Percentiles rank a stretch among this genome's conserved stretches.
Evolutionary conservation across 2,113 vertebrate species (phyloP).

Genomic region (Oncorhynchus keta): DNA sequence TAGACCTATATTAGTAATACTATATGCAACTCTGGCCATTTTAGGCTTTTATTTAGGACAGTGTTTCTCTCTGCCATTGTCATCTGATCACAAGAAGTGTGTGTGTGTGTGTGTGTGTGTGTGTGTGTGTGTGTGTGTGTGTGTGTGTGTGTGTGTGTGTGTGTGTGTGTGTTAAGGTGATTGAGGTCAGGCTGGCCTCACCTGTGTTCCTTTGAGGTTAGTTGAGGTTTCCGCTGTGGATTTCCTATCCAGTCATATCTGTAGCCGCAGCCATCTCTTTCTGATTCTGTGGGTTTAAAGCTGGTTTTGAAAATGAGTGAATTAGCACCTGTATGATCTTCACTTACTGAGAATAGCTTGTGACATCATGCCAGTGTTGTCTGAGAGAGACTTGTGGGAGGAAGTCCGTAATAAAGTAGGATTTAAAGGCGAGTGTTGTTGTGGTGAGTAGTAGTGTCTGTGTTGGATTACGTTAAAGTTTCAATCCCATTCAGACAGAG

Average conservation of each 20-base stretch:
- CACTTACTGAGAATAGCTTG: neutral
- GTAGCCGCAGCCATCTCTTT: conserved; percentile 36
- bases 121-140: neutral
- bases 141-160: too few relatives aligned
- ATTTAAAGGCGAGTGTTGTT: conserved; percentile 8
- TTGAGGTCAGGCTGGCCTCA: conserved; percentile 12
- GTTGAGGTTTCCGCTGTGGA: conserved; percentile 33
- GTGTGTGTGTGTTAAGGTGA: conserved; percentile 38
- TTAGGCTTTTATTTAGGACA: conserved; percentile 40
- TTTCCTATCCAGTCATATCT: conserved; percentile 26
- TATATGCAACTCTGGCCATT: conserved; percentile 11
- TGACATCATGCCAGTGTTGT: conserved; percentile 10
- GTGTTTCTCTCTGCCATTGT: conserved; percentile 32
- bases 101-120: conserved; percentile 29
- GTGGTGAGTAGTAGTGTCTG: conserved; percentile 4
- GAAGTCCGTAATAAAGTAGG: conserved; percentile 25
- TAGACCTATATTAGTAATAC: conserved; percentile 20
- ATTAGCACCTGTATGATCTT: neutral
- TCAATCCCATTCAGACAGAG: too few relatives aligned
- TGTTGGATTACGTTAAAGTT: neutral
- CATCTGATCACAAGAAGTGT: conserved; percentile 41
- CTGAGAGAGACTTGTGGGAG: conserved; percentile 14
- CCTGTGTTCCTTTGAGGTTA: conserved; percentile 10
- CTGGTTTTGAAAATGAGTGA: conserved; percentile 27
- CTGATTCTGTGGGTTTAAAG: conserved; percentile 23